Evolutionary conservation across 2,797 vertebrate genomes (phyloP), one percentile per base, ranked within the genome.

Genomic region (Takifugu rubripes): DNA sequence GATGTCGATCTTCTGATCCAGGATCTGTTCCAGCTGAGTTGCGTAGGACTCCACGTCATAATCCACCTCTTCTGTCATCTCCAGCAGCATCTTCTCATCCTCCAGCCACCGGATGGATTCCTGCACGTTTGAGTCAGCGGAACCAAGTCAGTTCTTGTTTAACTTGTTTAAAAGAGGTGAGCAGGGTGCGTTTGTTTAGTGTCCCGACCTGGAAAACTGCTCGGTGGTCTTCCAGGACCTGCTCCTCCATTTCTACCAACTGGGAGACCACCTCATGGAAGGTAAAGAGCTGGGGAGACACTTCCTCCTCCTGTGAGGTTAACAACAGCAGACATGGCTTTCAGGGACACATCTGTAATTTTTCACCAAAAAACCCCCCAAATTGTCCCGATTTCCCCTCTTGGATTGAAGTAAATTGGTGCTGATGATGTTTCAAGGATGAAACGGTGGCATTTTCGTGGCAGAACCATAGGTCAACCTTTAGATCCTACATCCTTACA

Each of bases 21-120:
- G 89, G 86, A 99, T 97, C 86, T 94, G 94, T 90, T 98, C 96
- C 70, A 99, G 93, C 72, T 98, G 96, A 8, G 94, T 97, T 61
- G 96, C 95, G 0, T 98, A 98, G 0, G 94, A 92, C 74, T 99
- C 96, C 54, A 96, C 95, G 48, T 98, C 97, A 70, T 99, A 99
- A 70, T 99, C 97, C 51, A 98, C 97, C 91, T 97, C 96, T 83
- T 98, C 97, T 0, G 97, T 94, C 97, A 99, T 99, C 80, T 98
- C 94, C 67, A 99, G 83, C 63, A 99, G 92, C 36, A 92, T 88
- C 79, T 98, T 99, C 79, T 99, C 96, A 75, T 94, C 95, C 84
- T 98, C 96, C 77, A 98, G 81, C 97, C 96, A 99, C 77, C 94
- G 88, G 83, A 98, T 95, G 1, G 96, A 96, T 83, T 99, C 94